Conservation (phyloP, 2,888 invertebrate species). For the Eupsilia transversa region DNA sequence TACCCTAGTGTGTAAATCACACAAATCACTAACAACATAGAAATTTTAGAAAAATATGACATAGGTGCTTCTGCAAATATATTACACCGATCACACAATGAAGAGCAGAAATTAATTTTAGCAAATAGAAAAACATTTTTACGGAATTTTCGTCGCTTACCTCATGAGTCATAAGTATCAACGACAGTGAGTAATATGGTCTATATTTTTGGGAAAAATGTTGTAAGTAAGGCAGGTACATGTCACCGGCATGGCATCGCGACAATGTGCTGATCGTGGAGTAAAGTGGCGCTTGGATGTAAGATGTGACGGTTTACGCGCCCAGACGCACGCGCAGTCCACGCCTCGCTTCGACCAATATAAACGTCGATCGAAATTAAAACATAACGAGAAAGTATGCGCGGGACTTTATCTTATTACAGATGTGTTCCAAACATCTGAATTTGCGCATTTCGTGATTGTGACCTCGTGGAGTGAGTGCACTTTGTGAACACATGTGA, state of each 20-base stretch:
- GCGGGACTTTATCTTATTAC: slow-evolving; percentile 70
- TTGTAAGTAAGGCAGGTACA: slow-evolving; percentile 71
- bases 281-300: slow-evolving; percentile 54
- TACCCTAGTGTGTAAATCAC: slow-evolving; percentile 16
- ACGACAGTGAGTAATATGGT: slow-evolving; percentile 66
- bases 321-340: slow-evolving; percentile 84
- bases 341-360: slow-evolving; percentile 83
- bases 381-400: slow-evolving; percentile 81
- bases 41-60: slow-evolving; percentile 34
- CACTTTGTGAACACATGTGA: slow-evolving; percentile 60
- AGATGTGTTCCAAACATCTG: slow-evolving; percentile 54
- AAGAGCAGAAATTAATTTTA: slow-evolving; percentile 52
- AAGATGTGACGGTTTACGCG: slow-evolving; percentile 74
- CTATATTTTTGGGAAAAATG: slow-evolving; percentile 62
- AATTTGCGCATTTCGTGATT: slow-evolving; percentile 58
- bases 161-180: slow-evolving; percentile 61
- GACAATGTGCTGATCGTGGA: slow-evolving; percentile 68
- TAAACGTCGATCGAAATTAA: slow-evolving; percentile 86
- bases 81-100: slow-evolving; percentile 38
- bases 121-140: slow-evolving; percentile 54
- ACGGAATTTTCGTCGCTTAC: slow-evolving; percentile 46
- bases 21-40: slow-evolving; percentile 27
- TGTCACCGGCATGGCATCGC: slow-evolving; percentile 76
- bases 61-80: slow-evolving; percentile 20
- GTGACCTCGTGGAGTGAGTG: slow-evolving; percentile 61